These are phyloP conservation scores for Lasioglossum calceatum DNA, from an alignment of 2,888 invertebrate genomes.

Conservation along the genomic window DNA sequence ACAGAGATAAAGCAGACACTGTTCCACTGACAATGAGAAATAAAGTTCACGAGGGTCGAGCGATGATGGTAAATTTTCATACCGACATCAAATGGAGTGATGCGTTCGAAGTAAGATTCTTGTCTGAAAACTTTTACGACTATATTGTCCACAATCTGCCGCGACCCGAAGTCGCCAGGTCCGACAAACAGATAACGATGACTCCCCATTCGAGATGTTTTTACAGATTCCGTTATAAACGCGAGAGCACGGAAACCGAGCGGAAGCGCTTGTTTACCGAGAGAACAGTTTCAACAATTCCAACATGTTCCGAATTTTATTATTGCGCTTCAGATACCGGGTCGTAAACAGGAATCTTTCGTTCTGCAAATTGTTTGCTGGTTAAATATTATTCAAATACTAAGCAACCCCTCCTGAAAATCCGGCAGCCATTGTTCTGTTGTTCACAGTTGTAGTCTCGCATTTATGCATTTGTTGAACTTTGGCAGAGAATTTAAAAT, in stretches of 20 bases:
- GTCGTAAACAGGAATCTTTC: neutral
- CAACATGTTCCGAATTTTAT: neutral
- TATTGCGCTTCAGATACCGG: neutral
- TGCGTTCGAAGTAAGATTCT: neutral
- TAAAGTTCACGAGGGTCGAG: neutral
- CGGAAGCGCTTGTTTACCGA: neutral
- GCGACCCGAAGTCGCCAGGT: neutral
- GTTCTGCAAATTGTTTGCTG: neutral
- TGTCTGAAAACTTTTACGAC: slow-evolving; percentile 2
- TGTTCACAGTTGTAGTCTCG: no score
- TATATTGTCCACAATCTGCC: neutral
- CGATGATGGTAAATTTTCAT: neutral
- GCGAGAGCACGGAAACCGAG: no score
- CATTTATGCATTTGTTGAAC: no score
- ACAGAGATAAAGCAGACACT: neutral
- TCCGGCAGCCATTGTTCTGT: no score
- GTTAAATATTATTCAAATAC: neutral
- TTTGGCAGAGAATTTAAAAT: no score
- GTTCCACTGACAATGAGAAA: neutral
- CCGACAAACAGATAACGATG: slow-evolving; percentile 1
- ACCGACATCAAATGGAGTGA: neutral
- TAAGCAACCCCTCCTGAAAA: neutral
- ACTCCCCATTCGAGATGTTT: neutral
- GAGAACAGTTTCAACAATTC: neutral
- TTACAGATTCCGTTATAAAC: neutral